Percentiles rank a stretch among this genome's conserved stretches.
These are phyloP conservation scores for Brachyhypopomus occidentalis DNA, from an alignment of 2,113 vertebrate species.

Conservation along the genomic window DNA sequence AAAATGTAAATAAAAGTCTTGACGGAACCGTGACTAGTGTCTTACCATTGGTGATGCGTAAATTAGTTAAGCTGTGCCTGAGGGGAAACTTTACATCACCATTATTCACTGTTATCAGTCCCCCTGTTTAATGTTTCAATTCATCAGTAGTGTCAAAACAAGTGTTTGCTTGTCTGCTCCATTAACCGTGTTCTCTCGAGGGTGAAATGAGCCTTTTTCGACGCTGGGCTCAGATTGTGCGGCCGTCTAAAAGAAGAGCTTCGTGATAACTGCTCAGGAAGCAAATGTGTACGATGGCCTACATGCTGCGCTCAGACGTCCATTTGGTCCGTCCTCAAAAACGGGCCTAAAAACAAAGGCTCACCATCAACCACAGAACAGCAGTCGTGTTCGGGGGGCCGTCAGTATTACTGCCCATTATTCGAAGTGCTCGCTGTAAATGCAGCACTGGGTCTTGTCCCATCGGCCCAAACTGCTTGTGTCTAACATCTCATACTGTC, in stretches of 20 bases:
- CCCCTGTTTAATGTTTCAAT: slow-evolving; percentile 51
- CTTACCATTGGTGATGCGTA: slow-evolving; percentile 22
- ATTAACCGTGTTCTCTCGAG: slow-evolving; percentile 34
- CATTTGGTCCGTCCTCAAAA: background rate
- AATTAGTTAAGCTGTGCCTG: slow-evolving; percentile 10
- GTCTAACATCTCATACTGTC: background rate
- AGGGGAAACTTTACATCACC: slow-evolving; percentile 31
- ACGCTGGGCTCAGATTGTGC: slow-evolving; percentile 8
- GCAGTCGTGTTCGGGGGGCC: background rate
- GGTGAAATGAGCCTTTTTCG: slow-evolving; percentile 35
- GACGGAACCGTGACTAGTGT: background rate
- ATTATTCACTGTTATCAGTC: slow-evolving; percentile 34
- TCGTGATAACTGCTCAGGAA: background rate
- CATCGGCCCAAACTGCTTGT: background rate
- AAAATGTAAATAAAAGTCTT: background rate
- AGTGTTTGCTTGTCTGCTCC: slow-evolving; percentile 39
- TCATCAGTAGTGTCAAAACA: slow-evolving; percentile 47
- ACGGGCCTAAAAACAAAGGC: background rate
- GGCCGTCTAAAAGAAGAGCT: slow-evolving; percentile 9
- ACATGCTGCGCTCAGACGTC: background rate
- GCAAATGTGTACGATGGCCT: background rate
- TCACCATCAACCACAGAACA: background rate
- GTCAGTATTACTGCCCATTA: background rate
- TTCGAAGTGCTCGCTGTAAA: background rate
- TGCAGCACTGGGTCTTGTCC: background rate